Evolutionary conservation across 2,113 vertebrate species (phyloP).

Genomic region (Eupsittula cactorum): DNA sequence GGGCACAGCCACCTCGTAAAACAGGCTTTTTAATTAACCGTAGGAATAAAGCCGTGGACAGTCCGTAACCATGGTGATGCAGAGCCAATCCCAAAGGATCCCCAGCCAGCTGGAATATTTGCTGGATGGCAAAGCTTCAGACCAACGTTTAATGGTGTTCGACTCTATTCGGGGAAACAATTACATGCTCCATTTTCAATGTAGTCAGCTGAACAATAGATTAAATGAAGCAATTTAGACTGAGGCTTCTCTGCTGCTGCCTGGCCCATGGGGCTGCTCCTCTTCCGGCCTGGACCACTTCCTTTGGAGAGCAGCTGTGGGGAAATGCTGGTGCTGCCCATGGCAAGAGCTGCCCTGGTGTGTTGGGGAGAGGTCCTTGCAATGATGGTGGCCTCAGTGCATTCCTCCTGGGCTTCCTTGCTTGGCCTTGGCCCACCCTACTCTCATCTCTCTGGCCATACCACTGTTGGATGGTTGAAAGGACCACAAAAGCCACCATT

Average conservation of each 20-base stretch:
- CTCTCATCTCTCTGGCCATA: fast-evolving
- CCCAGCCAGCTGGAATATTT: slow-evolving; percentile 69
- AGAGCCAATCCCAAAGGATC: slow-evolving; percentile 63
- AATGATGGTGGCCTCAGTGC: fast-evolving
- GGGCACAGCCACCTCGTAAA: background rate
- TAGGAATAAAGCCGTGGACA: slow-evolving; percentile 52
- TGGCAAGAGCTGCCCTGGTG: fast-evolving
- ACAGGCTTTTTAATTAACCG: slow-evolving; percentile 54
- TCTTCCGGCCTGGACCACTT: background rate
- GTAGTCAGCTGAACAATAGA: slow-evolving; percentile 62
- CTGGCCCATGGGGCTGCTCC: background rate
- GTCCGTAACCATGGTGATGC: slow-evolving; percentile 54
- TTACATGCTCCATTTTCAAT: slow-evolving; percentile 70
- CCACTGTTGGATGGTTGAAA: background rate
- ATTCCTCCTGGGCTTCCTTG: background rate
- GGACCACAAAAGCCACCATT: background rate
- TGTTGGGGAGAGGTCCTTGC: background rate
- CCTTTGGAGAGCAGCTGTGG: background rate
- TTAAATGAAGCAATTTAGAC: slow-evolving; percentile 51
- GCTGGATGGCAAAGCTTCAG: slow-evolving; percentile 67
- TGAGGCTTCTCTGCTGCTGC: background rate
- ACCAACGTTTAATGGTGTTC: slow-evolving; percentile 55
- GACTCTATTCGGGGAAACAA: slow-evolving; percentile 62
- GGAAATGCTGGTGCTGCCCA: background rate
- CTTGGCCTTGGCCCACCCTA: background rate